Conservation (phyloP, 2,888 invertebrate genomes). For the Platypus cylindrus region DNA sequence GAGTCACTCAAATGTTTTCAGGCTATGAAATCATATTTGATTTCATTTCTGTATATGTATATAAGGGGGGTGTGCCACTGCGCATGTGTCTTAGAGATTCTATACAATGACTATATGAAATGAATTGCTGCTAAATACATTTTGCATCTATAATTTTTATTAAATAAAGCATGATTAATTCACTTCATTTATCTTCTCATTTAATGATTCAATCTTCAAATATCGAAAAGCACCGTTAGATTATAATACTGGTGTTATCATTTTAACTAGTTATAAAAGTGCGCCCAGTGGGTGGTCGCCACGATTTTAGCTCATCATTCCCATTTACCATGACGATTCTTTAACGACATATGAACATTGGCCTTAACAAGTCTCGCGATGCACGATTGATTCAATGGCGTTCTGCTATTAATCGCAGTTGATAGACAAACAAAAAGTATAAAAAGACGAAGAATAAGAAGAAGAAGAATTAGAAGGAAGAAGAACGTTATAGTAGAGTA, state of each 20-base stretch:
- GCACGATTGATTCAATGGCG: slow-evolving; percentile 27
- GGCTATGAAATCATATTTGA: too few relatives aligned
- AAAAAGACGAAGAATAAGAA: slow-evolving; percentile 4
- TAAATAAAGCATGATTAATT: too few relatives aligned
- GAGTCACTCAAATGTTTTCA: too few relatives aligned
- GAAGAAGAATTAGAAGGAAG: slow-evolving; percentile 6
- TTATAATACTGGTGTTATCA: slow-evolving; percentile 3
- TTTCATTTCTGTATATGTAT: too few relatives aligned
- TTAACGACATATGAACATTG: slow-evolving; percentile 28
- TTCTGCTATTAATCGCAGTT: slow-evolving; percentile 17
- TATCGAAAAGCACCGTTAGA: slow-evolving; percentile 4
- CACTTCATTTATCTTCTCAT: too few relatives aligned
- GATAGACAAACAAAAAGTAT: slow-evolving; percentile 12
- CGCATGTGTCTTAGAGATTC: too few relatives aligned
- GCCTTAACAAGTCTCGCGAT: slow-evolving; percentile 26
- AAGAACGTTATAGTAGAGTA: slow-evolving; percentile 2
- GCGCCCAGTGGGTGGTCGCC: slow-evolving; percentile 23
- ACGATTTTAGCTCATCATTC: slow-evolving; percentile 23
- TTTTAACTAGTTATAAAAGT: slow-evolving; percentile 5
- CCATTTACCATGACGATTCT: slow-evolving; percentile 22
- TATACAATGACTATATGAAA: too few relatives aligned
- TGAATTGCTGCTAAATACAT: too few relatives aligned
- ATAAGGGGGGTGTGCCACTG: too few relatives aligned
- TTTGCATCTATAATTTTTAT: too few relatives aligned
- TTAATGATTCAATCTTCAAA: too few relatives aligned